phyloP scores from a whole-genome alignment of 2,888 invertebrate species.

The Agrochola litura region DNA sequence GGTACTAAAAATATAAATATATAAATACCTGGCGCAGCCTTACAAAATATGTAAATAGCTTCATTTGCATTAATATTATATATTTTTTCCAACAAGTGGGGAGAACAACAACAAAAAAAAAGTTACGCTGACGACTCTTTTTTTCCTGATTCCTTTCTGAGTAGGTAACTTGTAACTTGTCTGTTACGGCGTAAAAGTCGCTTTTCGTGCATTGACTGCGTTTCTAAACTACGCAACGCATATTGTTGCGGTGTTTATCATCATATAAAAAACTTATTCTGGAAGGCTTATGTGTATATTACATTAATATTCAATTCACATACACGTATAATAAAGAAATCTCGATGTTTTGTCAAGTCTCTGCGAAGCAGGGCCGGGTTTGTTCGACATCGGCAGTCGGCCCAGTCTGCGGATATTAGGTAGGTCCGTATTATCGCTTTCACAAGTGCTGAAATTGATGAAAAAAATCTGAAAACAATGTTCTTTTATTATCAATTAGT shows the following conservation, averaged over 20 bases:
- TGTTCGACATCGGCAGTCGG: too few relatives aligned
- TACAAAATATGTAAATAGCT: conserved; percentile 46
- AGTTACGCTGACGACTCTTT: not conserved
- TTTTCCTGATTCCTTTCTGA: not conserved
- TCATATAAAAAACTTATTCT: too few relatives aligned
- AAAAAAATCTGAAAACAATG: conserved; percentile 30
- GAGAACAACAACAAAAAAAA: not conserved
- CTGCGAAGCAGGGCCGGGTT: not conserved
- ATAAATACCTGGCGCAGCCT: not conserved
- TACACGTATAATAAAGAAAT: not conserved
- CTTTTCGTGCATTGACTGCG: too few relatives aligned
- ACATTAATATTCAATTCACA: not conserved
- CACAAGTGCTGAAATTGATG: conserved; percentile 12
- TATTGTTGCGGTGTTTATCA: not conserved
- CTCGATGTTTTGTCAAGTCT: not conserved
- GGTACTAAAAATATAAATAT: conserved; percentile 42
- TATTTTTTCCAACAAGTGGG: not conserved
- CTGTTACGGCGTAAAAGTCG: too few relatives aligned
- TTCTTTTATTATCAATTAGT: conserved; percentile 54
- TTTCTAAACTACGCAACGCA: not conserved
- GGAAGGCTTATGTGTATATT: not conserved
- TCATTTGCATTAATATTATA: conserved; percentile 37
- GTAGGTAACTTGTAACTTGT: not conserved
- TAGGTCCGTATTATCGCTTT: conserved; percentile 7
- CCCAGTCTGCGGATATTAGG: conserved; percentile 13